Evolutionary conservation across 1,140 invertebrate genomes (phyloP).

Genomic region (Penaeus indicus): DNA sequence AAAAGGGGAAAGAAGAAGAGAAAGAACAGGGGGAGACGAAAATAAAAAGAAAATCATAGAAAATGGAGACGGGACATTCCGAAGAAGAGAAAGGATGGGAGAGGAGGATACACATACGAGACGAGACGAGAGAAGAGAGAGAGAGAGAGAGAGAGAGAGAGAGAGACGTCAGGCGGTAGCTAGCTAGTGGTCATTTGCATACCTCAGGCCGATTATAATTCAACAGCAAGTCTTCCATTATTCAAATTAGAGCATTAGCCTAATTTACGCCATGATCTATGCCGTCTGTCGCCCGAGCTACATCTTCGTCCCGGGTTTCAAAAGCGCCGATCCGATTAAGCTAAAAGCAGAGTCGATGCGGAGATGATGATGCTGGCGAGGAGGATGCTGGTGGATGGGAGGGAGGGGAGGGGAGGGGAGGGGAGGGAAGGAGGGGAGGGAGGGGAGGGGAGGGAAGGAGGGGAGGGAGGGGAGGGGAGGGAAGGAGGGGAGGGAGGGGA

Average conservation of each 20-base stretch:
- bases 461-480: background rate
- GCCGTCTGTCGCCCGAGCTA: background rate
- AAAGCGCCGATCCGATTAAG: slow-evolving; percentile 20
- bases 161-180: background rate
- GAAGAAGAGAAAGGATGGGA: background rate
- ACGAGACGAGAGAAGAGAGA: background rate
- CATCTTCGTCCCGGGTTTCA: background rate
- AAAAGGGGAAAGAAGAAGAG: background rate
- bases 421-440: background rate
- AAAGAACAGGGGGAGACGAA: too few species aligned
- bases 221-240: slow-evolving; percentile 30
- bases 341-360: slow-evolving; percentile 11
- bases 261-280: background rate
- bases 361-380: background rate
- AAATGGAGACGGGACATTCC: background rate
- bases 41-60: too few species aligned
- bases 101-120: background rate
- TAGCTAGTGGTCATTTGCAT: background rate
- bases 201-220: slow-evolving; percentile 21
- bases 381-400: background rate
- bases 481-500: too few species aligned
- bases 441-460: background rate
- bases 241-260: slow-evolving; percentile 24
- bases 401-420: background rate
- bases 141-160: background rate